Base-by-base conservation (phyloP, 2,888 invertebrate species). In the Scaptomyza parva region DNA sequence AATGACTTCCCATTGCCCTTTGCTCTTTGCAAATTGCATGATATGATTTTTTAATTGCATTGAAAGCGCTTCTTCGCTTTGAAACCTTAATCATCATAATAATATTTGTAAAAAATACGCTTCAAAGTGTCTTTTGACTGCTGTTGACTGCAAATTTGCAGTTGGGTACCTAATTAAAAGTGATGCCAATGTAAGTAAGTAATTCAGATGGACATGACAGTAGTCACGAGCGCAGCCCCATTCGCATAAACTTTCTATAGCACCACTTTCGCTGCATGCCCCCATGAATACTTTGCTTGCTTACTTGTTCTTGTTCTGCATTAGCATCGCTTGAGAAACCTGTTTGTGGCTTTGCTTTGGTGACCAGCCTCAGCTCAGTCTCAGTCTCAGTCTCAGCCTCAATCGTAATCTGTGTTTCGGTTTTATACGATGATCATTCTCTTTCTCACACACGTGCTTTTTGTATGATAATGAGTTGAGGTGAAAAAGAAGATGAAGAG, bases 211-310 rank as follows among this genome's bases (percentile, higher is more conserved):
- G 26, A 64, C 47, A 37, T 20, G 39, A 28, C 39, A 68, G n/a
- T 22, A 14, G 28, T 40, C 33, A 20, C 41, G 45, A 54, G 52
- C 37, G 12, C 40, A 54, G 14, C 61, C 28, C 44, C 41, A 59
- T 57, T 70, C 43, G 59, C 63, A 60, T 63, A 66, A 88, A 82
- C 82, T 82, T 82, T 82, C 82, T 88, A 88, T 82, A 79, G 88
- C 86, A 88, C 70, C 88, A 82, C 82, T 82, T 82, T 82, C 82
- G 86, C 88, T 82, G 86, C 60, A 72, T 70, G 50, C 60, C 64
- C 44, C 67, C 65, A 47, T 58, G 72, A 76, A 70, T 76, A 53
- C 33, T 33, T n/a, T 33, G 24, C 60, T 78, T 55, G 20, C 58
- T 78, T 65, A 67, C 72, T 57, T 70, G 70, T 82, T 82, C 88